Evolutionary conservation across 1,140 invertebrate species (phyloP), one percentile per base, ranked within the genome.

Genomic region (Dolichoris vasculosae): DNA sequence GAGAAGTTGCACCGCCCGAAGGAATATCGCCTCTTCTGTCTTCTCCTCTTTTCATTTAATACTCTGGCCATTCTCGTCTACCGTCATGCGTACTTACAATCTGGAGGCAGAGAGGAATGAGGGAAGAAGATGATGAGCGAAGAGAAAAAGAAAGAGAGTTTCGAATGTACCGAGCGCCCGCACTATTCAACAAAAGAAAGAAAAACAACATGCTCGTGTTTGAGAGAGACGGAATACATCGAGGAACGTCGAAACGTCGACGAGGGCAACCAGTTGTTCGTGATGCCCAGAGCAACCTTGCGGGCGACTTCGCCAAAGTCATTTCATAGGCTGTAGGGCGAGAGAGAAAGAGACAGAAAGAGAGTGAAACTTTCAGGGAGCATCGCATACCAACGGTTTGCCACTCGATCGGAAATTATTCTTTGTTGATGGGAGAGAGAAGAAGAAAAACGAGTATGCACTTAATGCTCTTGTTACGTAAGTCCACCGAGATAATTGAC

Each of bases 1-100:
- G 89, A 93, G 91, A 93, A 92, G 92, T 91, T 93, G 92, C 89
- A 92, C 90, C 91, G 92, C 92, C 92, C 79, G 89, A 87, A 92
- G 92, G 91, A 89, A 90, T 88, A 88, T 89, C 82, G 88, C 82
- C 86, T 86, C 83, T 48, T 30, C 82, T 78, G 77, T 78, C 87
- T 87, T 81, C 59, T 84, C 88, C 77, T 86, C 69, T 84, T 88
- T 86, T 81, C 73, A 83, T 64, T 82, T 88, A 78, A 63, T 75
- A 77, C 64, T 71, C 67, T 64, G 75, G 38, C 46, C 64, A 40
- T 73, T 75, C 79, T 81, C 67, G 32, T 87, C 86, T 84, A 84
- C 75, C 79, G 82, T 51, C 76, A 79, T 79, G 83, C 83, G 76
- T 55, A 55, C 83, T 79, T 43, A 35, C 48, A 84, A 84, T 84